Base-by-base conservation (phyloP, 1,140 invertebrate species). In the Popillia japonica region DNA sequence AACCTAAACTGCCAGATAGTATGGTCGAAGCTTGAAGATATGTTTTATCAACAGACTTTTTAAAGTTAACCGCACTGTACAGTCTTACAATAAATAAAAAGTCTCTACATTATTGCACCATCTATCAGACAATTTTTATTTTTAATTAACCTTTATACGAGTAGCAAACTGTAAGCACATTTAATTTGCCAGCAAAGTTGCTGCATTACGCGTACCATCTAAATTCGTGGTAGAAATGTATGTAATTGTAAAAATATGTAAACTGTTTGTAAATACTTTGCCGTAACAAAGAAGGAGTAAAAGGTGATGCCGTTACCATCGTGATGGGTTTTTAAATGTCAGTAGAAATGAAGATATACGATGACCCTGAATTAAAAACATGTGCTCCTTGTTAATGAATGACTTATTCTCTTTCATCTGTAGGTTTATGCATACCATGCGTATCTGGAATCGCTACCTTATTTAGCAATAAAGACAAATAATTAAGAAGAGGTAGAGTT, bases 241-340 rank as follows among this genome's bases (percentile, higher is more conserved):
- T n/a, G n/a, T 64, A 64, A 64, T 64, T 17, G 61, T 11, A 64
- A 64, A 64, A 64, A 64, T 64, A 64, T 64, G 61, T 64, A 64
- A 64, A 64, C 11, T 17, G 61, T 64, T 27, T 10, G 61, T 27
- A 27, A 23, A 64, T 20, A 27, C n/a, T 27, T 20, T 64, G 23
- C 61, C 61, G 61, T 20, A 22, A 64, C 44, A 11, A n/a, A n/a
- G n/a, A 48, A 64, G 17, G 61, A 64, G 61, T 64, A 64, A 64
- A 64, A 64, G 61, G 61, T 64, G 61, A 64, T 64, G 61, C 61
- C 61, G 61, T 64, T 64, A 64, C n/a, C 61, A 64, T 64, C 61
- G 61, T 64, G 61, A 64, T 64, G 61, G 22, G 61, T 64, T 64
- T 64, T 64, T 64, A 64, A 64, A 64, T 64, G 61, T 64, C 61